A percentile compares a stretch with the other conserved stretches of the same genome.
phyloP scores from a whole-genome alignment of 2,888 invertebrate species.

The Nymphalis polychloros region DNA sequence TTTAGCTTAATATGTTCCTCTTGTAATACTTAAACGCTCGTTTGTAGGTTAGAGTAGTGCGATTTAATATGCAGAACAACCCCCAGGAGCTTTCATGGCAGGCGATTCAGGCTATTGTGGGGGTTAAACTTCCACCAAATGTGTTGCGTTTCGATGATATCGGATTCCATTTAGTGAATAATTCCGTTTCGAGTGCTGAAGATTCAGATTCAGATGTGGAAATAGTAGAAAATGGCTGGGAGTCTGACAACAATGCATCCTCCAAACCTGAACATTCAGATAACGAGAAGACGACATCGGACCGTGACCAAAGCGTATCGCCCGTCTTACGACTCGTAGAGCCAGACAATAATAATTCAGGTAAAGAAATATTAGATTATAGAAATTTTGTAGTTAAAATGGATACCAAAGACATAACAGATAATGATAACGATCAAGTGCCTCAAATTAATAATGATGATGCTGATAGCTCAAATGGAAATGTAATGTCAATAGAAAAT shows the following conservation, averaged over 20 bases:
- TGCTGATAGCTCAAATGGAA: slow-evolving; percentile 75
- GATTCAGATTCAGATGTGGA: slow-evolving; percentile 80
- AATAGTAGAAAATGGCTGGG: slow-evolving; percentile 79
- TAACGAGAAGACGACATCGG: slow-evolving; percentile 73
- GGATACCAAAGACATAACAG: slow-evolving; percentile 70
- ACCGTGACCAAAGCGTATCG: slow-evolving; percentile 72
- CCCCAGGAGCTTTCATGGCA: slow-evolving; percentile 83
- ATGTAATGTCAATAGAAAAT: slow-evolving; percentile 79
- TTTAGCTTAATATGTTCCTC: slow-evolving; percentile 39
- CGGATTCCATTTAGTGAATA: slow-evolving; percentile 76
- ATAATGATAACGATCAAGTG: slow-evolving; percentile 62
- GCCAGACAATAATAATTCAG: slow-evolving; percentile 74
- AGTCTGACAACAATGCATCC: slow-evolving; percentile 75
- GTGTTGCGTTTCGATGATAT: slow-evolving; percentile 80
- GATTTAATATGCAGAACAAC: slow-evolving; percentile 82
- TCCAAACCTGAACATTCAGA: slow-evolving; percentile 75
- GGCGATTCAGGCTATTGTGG: slow-evolving; percentile 81
- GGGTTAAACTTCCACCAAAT: slow-evolving; percentile 79
- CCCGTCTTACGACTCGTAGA: slow-evolving; percentile 75
- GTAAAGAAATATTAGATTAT: slow-evolving; percentile 67
- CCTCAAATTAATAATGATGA: slow-evolving; percentile 67
- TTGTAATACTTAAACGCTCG: slow-evolving; percentile 74
- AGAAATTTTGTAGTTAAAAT: slow-evolving; percentile 70
- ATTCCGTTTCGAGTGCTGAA: slow-evolving; percentile 72
- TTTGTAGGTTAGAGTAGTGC: slow-evolving; percentile 82